These are phyloP conservation scores for Nasonia longicornis DNA, from an alignment of 1,140 invertebrate genomes.

Conservation along the genomic window DNA sequence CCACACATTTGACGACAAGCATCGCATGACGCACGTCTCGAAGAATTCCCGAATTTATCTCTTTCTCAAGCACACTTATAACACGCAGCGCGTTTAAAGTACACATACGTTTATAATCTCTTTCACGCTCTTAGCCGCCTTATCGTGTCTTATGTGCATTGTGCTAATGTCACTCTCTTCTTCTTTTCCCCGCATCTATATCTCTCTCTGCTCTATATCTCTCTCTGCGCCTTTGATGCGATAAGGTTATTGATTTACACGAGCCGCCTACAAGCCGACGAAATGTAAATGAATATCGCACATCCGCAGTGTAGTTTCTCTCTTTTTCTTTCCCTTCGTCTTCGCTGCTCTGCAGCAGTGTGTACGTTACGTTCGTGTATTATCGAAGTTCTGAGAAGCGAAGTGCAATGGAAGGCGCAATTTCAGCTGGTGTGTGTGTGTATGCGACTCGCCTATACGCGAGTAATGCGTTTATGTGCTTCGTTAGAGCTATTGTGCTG, in stretches of 20 bases:
- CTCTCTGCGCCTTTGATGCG: slow-evolving; percentile 12
- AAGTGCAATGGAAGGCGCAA: neutral
- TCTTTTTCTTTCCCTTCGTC: neutral
- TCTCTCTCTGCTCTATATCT: neutral
- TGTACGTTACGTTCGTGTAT: neutral
- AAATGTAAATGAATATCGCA: slow-evolving; percentile 3
- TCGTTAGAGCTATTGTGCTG: neutral
- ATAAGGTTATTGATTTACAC: slow-evolving; percentile 35
- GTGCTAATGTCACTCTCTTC: slow-evolving; percentile 5
- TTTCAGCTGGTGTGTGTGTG: neutral
- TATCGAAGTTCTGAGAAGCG: slow-evolving; percentile 21
- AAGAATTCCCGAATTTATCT: neutral
- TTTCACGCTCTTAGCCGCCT: slow-evolving; percentile 12
- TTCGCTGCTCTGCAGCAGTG: no score
- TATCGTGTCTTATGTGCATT: slow-evolving; percentile 13
- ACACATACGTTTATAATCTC: neutral
- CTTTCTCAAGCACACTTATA: neutral
- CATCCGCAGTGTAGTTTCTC: slow-evolving; percentile 11
- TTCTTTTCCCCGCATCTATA: neutral
- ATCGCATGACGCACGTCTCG: neutral
- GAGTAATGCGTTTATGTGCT: neutral
- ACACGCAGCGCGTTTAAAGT: neutral
- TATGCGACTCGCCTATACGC: neutral
- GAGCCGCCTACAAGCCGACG: neutral
- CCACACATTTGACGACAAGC: neutral